Evolutionary conservation across 1,140 invertebrate genomes (phyloP).

Genomic region (Drosophila sulfurigaster): DNA sequence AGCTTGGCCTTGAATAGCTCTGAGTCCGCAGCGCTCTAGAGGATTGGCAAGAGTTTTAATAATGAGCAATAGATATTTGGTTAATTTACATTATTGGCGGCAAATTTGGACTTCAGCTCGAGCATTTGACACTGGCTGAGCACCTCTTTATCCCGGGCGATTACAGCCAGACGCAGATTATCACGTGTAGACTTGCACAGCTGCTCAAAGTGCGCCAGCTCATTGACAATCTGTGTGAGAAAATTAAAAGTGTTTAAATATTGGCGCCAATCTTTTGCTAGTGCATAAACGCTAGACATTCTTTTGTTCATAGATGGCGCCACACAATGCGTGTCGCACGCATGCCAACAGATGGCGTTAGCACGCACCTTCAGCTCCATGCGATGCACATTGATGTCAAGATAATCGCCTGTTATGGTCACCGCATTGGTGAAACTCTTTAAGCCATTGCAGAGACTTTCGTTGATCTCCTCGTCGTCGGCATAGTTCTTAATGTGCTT

Average conservation of each 20-base stretch:
- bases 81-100: constrained; percentile 72
- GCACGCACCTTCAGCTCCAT: constrained; percentile 88
- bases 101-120: constrained; percentile 78
- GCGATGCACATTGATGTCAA: constrained; percentile 89
- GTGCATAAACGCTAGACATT: no score
- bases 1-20: constrained; percentile 90
- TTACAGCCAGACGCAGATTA: constrained; percentile 90
- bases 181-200: constrained; percentile 90
- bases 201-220: constrained; percentile 89
- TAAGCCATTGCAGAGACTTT: constrained; percentile 87
- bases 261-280: background rate
- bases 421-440: constrained; percentile 88
- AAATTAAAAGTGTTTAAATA: background rate
- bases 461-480: constrained; percentile 89
- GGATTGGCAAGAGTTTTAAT: constrained; percentile 61
- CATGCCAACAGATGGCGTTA: no score
- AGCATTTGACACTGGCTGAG: constrained; percentile 86
- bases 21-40: constrained; percentile 89
- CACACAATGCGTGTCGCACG: no score
- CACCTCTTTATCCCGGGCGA: constrained; percentile 89
- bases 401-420: constrained; percentile 89
- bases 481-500: constrained; percentile 89
- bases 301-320: no score
- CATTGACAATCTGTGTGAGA: constrained; percentile 77
- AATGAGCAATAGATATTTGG: background rate